Conservation (phyloP, 2,888 invertebrate genomes). For the Amiota mariae region DNA sequence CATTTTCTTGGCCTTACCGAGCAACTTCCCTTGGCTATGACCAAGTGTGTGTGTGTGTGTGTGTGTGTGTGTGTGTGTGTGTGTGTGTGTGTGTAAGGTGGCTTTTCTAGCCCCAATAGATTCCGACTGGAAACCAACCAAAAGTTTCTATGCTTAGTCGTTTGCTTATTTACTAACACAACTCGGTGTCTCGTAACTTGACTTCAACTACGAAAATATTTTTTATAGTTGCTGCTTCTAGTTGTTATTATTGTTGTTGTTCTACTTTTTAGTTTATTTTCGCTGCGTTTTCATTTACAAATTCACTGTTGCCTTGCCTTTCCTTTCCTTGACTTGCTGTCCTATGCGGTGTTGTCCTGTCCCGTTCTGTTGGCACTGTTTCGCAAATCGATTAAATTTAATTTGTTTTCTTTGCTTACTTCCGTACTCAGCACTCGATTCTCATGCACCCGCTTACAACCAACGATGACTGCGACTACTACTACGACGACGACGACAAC, state of each 20-base stretch:
- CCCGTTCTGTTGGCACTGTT: slow-evolving; percentile 47
- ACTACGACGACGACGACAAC: neutral
- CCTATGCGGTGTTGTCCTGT: neutral
- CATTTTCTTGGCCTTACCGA: too few relatives aligned
- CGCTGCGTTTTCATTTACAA: slow-evolving; percentile 27
- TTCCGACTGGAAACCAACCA: neutral
- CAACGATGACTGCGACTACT: slow-evolving; percentile 33
- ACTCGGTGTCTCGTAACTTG: neutral
- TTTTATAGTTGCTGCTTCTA: slow-evolving; percentile 13
- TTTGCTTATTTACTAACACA: slow-evolving; percentile 5
- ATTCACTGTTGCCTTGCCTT: slow-evolving; percentile 31
- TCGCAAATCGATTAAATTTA: slow-evolving; percentile 67
- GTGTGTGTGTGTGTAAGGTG: too few relatives aligned
- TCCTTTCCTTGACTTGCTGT: slow-evolving; percentile 25
- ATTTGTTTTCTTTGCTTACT: slow-evolving; percentile 62
- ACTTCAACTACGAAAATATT: neutral
- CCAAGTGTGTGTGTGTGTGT: too few relatives aligned
- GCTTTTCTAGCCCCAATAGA: neutral
- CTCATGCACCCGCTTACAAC: slow-evolving; percentile 34
- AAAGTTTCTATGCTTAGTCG: neutral
- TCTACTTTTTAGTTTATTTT: slow-evolving; percentile 22
- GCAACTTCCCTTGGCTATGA: too few relatives aligned
- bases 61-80: too few relatives aligned
- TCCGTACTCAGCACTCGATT: slow-evolving; percentile 30
- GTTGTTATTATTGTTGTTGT: slow-evolving; percentile 12